Evolutionary conservation across 2,797 vertebrate genomes (phyloP), one percentile per base, ranked within the genome.

Genomic region (Hybognathus amarus): DNA sequence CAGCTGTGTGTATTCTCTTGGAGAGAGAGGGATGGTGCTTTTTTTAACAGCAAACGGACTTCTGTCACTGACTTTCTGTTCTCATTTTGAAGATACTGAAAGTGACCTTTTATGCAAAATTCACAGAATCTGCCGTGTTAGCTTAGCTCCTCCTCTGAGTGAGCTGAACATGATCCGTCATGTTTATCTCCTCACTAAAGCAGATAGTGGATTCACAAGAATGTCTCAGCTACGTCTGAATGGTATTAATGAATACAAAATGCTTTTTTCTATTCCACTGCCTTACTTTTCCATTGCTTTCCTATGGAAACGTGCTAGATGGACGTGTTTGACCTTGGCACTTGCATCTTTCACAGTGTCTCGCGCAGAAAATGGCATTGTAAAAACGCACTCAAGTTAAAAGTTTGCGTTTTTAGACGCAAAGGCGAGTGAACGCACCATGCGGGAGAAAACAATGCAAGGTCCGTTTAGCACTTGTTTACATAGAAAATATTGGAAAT

Each of bases 1-100:
- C 68, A 80, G 79, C 79, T 63, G 54, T 59, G 68, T 69, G 45
- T 38, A 27, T 54, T 50, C 22, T 12, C 30, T 38, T 40, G 50
- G 27, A 42, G 12, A 71, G 22, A 71, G 63, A 79, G 66, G 66
- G 5, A 24, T 40, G 7, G 15, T 13, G 15, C 11, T 56, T 69
- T 79, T 69, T 40, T 52, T 22, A 33, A 33, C 12, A 54, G 20
- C 27, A 59, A 36, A 27, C 7, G 24, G 50, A 13, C 8, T 59
- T 75, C n/a, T 74, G 15, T 22, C 0, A n/a, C 8, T 36, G 17
- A 47, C 24, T 74, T 22, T 73, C 2, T 33, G 45, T 52, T 20
- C 47, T 36, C 47, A n/a, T 33, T 71, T 38, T 36, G 1, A 38
- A 50, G 27, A 47, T 42, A 1, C 68, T 24, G 12, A 70, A 50